phyloP scores from a whole-genome alignment of 2,888 invertebrate genomes.

The Xylota sylvarum region DNA sequence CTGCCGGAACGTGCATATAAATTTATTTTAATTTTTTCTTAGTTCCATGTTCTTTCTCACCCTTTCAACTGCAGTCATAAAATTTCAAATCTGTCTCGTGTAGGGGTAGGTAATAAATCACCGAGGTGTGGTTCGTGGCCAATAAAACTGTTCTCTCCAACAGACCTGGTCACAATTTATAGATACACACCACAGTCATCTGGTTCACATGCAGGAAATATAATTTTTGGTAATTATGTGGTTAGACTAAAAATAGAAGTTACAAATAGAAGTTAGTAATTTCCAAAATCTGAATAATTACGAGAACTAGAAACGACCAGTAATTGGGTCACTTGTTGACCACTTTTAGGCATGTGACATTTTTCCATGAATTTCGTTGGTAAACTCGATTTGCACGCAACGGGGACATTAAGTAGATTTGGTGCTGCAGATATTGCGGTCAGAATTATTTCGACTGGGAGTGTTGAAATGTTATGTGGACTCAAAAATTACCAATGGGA shows the following conservation, averaged over 20 bases:
- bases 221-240: not conserved
- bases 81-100: not conserved
- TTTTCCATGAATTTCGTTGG: not conserved
- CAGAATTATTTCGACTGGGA: not conserved
- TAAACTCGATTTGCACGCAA: not conserved
- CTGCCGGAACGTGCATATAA: not conserved
- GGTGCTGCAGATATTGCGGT: not conserved
- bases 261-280: not conserved
- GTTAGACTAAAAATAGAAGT: no score
- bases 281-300: not conserved
- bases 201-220: not conserved
- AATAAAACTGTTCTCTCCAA: not conserved
- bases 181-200: not conserved
- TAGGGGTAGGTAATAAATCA: not conserved
- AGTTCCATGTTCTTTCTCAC: no score
- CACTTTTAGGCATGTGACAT: not conserved
- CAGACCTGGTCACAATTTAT: no score
- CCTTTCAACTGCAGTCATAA: no score
- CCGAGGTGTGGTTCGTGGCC: not conserved
- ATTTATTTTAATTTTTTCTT: not conserved
- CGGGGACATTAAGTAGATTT: not conserved
- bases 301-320: not conserved
- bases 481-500: not conserved
- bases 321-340: constrained; percentile 8
- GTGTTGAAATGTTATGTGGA: not conserved